Base-by-base conservation (phyloP, 2,888 invertebrate species). In the Catocala fraxini region DNA sequence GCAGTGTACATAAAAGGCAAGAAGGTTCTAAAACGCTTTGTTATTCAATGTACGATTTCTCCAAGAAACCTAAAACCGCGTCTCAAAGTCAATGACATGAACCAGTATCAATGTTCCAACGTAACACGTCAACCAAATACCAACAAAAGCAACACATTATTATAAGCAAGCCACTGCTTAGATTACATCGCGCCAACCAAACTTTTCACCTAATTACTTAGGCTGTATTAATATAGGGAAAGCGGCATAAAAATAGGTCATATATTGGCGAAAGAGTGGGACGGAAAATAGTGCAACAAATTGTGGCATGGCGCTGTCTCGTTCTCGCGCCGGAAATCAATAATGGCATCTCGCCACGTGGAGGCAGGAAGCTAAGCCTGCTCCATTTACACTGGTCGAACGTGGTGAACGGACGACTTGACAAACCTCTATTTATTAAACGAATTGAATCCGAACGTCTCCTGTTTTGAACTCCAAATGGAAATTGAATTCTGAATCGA, bases 171-270 rank as follows among this genome's bases (percentile, higher is more conserved):
- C 66, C 71, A 82, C 65, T 75, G 70, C 69, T 81, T 79, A 85
- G 83, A 83, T 87, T 87, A 86, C 81, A 86, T 82, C 80, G 82
- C 72, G 72, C 77, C 80, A 73, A 83, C 82, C 83, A 65, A 91
- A 90, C 84, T 91, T 90, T 91, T 87, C 89, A 91, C 90, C 89
- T 93, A 92, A 93, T 93, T 93, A 93, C 92, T 91, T 90, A 90
- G 88, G 86, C 90, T 87, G 89, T 90, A 91, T 92, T 93, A 93
- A 92, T 91, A 90, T 89, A 93, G 91, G 93, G 89, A 90, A 92
- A 92, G 88, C 89, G 84, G 89, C 85, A 91, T 91, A 94, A 93
- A 94, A 94, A 94, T 94, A 93, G 94, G 94, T 94, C 94, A 94
- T 94, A 93, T 92, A 94, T 94, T 92, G 92, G 93, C 89, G 90